Base-by-base conservation (phyloP, 2,888 invertebrate species). In the Drosophila bunnanda region DNA sequence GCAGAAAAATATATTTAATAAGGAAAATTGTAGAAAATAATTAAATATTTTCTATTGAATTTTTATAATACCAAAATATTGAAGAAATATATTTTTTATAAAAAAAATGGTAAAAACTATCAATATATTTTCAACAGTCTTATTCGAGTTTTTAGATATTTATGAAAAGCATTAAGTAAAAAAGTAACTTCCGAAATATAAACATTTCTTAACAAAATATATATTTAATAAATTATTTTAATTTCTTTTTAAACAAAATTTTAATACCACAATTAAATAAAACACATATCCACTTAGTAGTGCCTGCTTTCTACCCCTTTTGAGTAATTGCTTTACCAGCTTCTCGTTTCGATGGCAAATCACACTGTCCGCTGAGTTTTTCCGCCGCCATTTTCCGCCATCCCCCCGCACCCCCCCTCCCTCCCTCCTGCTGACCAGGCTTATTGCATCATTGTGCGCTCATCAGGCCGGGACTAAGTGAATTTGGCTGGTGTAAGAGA, bases 391-490 rank as follows among this genome's bases (percentile, higher is more conserved):
- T 43, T 61, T 61, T 36, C 61, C 43, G 13, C 30, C 52, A 13
- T 3, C 13, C 20, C 13, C 34, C n/a, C 48, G 8, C n/a, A 17
- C 9, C 22, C 13, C n/a, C 12, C 28, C 2, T 9, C 28, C 2
- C 17, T 10, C 12, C 8, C 20, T 34, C 30, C 15, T 6, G 2
- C 22, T 44, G 22, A 25, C 44, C 44, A 15, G 65, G 65, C 36
- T 66, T 44, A 44, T 66, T 52, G 65, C 65, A 65, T 65, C 65
- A 65, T 65, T 52, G 65, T 66, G 64, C 43, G 64, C 64, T 64
- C 65, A 65, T 65, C 65, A 52, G 32, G 65, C 22, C 22, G 15
- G 66, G 36, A 39, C 67, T 53, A 66, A 66, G 67, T 53, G 65
- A 66, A 38, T 66, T 66, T 66, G 52, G 52, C 34, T 43, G 64